phyloP scores from a whole-genome alignment of 2,797 vertebrate genomes.

The Enteromius thamalakanensis region DNA sequence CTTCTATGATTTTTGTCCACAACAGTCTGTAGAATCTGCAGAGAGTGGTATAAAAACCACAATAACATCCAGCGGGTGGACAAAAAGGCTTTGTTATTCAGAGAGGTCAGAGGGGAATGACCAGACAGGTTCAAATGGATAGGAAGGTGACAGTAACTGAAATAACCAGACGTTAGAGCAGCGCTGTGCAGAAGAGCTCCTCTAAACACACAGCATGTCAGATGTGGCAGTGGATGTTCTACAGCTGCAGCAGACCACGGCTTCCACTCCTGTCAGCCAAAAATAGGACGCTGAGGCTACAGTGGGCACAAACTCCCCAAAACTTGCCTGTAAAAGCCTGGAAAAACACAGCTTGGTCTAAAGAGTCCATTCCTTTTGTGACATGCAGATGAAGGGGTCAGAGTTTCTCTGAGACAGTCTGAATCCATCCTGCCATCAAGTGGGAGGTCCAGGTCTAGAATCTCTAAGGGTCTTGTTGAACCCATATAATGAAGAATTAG shows the following conservation, averaged over 20 bases:
- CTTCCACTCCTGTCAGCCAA: constrained; percentile 14
- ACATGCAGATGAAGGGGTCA: constrained; percentile 11
- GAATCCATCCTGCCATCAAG: background rate
- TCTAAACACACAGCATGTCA: constrained; percentile 8
- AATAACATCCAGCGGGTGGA: background rate
- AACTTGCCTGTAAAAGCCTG: background rate
- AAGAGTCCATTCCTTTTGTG: background rate
- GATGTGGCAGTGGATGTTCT: background rate
- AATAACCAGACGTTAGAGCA: constrained; percentile 8
- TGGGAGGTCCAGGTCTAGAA: background rate
- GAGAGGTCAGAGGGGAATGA: constrained; percentile 16
- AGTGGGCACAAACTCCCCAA: background rate
- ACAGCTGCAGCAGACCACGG: background rate
- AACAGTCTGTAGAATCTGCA: background rate
- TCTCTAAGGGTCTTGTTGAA: background rate
- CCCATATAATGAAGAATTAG: background rate
- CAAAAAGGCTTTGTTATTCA: background rate
- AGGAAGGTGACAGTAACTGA: constrained; percentile 2
- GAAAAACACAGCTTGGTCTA: background rate
- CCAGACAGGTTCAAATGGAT: background rate
- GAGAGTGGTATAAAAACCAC: background rate
- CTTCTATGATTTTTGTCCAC: background rate
- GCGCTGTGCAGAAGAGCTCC: background rate
- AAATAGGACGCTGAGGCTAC: constrained; percentile 22
- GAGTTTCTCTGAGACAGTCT: background rate